phyloP scores from a whole-genome alignment of 2,113 vertebrate genomes.

The Craseonycteris thonglongyai region DNA sequence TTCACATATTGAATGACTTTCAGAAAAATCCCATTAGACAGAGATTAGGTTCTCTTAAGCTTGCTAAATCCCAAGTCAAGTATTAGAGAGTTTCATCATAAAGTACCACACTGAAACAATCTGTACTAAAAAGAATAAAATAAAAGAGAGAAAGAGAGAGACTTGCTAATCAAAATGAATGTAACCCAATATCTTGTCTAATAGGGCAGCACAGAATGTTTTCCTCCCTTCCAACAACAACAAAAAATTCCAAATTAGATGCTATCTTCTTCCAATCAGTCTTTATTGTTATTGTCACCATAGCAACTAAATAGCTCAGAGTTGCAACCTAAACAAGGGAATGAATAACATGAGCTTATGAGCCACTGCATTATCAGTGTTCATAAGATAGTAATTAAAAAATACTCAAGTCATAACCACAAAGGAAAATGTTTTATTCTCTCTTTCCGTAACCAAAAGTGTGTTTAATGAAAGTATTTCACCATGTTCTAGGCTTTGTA shows the following conservation, averaged over 20 bases:
- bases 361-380: constrained; percentile 59
- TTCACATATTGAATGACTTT: constrained; percentile 75
- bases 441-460: constrained; percentile 49
- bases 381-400: constrained; percentile 71
- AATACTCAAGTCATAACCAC: constrained; percentile 49
- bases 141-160: constrained; percentile 19
- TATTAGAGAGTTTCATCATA: constrained; percentile 70
- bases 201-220: constrained; percentile 44
- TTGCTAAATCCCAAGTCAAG: constrained; percentile 74
- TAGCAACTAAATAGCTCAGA: constrained; percentile 60
- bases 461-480: constrained; percentile 65
- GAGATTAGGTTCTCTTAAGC: constrained; percentile 80
- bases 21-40: constrained; percentile 76
- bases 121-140: constrained; percentile 26
- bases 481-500: constrained; percentile 59
- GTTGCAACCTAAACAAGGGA: constrained; percentile 55
- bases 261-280: constrained; percentile 58
- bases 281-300: constrained; percentile 57
- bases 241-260: constrained; percentile 59
- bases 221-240: neutral
- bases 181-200: constrained; percentile 49
- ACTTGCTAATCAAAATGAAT: constrained; percentile 68
- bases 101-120: constrained; percentile 60
- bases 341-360: constrained; percentile 45
- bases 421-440: constrained; percentile 65